Evolutionary conservation across 2,797 vertebrate species (phyloP).

Genomic region (Varecia variegata): DNA sequence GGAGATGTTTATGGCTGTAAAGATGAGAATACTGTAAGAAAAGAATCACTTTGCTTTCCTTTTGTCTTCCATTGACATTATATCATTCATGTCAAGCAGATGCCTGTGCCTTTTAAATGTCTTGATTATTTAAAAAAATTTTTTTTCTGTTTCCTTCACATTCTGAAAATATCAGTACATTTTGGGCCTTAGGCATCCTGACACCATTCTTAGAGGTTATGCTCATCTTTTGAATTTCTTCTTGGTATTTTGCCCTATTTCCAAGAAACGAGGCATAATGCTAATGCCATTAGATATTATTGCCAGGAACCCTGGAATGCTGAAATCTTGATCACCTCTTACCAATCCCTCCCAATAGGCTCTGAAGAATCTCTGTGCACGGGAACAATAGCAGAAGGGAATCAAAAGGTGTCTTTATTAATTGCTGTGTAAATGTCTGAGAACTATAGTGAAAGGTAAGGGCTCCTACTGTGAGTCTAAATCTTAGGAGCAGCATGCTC

Average conservation of each 20-base stretch:
- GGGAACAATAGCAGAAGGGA: background rate
- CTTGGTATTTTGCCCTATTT: background rate
- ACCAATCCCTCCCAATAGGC: background rate
- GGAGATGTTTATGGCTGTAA: background rate
- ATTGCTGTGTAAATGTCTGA: background rate
- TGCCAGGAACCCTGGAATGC: background rate
- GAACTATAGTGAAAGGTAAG: background rate
- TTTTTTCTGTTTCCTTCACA: background rate
- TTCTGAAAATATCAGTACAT: background rate
- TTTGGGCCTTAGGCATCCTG: background rate
- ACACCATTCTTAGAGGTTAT: background rate
- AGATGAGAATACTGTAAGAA: background rate
- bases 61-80: background rate
- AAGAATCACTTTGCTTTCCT: background rate
- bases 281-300: background rate
- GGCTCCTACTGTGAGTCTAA: background rate
- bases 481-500: background rate
- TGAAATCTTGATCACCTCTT: background rate
- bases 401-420: background rate
- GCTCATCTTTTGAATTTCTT: background rate
- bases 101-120: background rate
- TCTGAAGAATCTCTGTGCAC: background rate
- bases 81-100: background rate
- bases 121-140: background rate
- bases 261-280: background rate